Conservation (phyloP, 1,140 invertebrate species). For the Drosophila hydei region DNA sequence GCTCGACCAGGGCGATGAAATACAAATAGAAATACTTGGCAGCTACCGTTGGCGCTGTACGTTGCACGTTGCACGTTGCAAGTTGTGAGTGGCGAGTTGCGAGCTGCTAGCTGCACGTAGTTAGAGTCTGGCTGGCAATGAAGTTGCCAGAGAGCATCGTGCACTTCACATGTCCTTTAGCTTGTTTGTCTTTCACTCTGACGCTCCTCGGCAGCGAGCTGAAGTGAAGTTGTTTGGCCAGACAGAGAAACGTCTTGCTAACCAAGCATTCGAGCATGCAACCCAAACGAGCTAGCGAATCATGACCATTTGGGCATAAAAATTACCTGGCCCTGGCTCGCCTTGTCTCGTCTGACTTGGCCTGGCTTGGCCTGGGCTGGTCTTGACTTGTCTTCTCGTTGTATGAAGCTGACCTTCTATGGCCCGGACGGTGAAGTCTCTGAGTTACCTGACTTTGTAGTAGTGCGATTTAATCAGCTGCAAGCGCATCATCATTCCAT, state of each 20-base stretch:
- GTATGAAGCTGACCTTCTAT: slow-evolving; percentile 36
- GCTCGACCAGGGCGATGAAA: slow-evolving; percentile 74
- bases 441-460: slow-evolving; percentile 9
- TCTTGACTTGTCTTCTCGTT: slow-evolving; percentile 21
- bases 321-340: slow-evolving; percentile 59
- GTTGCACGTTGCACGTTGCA: slow-evolving; percentile 44
- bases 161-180: slow-evolving; percentile 66
- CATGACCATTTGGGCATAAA: slow-evolving; percentile 79
- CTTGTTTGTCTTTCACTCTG: slow-evolving; percentile 68
- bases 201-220: slow-evolving; percentile 25
- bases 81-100: slow-evolving; percentile 45
- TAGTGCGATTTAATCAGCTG: slow-evolving; percentile 46
- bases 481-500: slow-evolving; percentile 30
- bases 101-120: slow-evolving; percentile 29
- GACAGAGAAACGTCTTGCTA: slow-evolving; percentile 34
- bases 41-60: slow-evolving; percentile 66
- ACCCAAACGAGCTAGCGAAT: slow-evolving; percentile 57
- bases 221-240: slow-evolving; percentile 75
- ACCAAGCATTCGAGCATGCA: slow-evolving; percentile 10
- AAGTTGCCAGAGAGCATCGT: slow-evolving; percentile 43
- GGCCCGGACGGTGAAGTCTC: slow-evolving; percentile 5
- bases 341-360: background rate
- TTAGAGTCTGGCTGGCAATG: slow-evolving; percentile 34
- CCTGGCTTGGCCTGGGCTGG: too few relatives aligned
- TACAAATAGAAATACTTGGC: slow-evolving; percentile 82